Percentiles rank a stretch among this genome's conserved stretches.
Evolutionary conservation across 92 coral and sea anemone genomes (phyloP).

Genomic region (Diadumene lineata): DNA sequence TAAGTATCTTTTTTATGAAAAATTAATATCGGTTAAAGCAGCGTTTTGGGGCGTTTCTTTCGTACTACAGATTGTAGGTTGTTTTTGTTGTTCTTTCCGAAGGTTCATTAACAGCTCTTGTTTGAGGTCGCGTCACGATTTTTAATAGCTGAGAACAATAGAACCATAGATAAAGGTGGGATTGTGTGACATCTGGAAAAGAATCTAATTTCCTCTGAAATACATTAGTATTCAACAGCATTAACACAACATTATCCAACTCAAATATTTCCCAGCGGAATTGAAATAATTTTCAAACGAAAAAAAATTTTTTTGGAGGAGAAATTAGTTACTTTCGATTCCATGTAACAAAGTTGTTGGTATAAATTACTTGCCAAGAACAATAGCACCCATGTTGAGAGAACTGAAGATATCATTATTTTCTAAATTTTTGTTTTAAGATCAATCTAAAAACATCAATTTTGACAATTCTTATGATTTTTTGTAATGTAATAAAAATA

Average conservation of each 20-base stretch:
- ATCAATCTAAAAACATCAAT: not conserved
- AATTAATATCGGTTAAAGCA: not conserved
- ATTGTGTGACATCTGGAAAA: slow-evolving; percentile 7
- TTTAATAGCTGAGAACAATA: slow-evolving; percentile 12
- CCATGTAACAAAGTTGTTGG: not conserved
- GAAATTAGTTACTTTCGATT: not conserved
- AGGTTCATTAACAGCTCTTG: not conserved
- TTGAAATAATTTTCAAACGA: not conserved
- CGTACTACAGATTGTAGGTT: not conserved
- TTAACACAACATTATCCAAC: not conserved
- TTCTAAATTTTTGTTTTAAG: not conserved
- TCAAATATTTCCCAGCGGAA: not conserved
- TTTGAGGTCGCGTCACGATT: not conserved
- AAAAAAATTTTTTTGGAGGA: not conserved
- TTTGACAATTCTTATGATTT: not conserved
- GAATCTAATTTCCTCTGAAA: not conserved
- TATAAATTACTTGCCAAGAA: no score
- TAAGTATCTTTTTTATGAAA: not conserved
- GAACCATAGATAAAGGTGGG: not conserved
- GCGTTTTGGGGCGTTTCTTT: not conserved
- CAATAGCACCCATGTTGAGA: no score
- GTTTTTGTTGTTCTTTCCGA: not conserved
- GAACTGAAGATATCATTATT: not conserved
- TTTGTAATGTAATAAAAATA: no score
- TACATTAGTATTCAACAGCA: not conserved